A percentile compares a stretch with the other conserved stretches of the same genome.
phyloP scores from a whole-genome alignment of 2,797 vertebrate species.

The Amblyraja radiata region DNA sequence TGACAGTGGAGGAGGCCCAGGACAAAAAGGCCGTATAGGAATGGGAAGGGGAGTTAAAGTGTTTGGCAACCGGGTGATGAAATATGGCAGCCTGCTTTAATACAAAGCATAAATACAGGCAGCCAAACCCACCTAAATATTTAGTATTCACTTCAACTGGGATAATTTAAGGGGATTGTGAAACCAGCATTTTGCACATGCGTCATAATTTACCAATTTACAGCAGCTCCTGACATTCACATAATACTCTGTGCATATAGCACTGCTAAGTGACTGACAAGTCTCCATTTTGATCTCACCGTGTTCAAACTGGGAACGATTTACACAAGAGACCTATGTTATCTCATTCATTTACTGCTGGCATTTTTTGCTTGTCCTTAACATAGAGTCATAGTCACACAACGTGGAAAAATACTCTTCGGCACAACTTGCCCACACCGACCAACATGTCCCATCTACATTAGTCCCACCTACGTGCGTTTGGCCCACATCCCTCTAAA shows the following conservation, averaged over 20 bases:
- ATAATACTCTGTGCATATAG: neutral
- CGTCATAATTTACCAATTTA: constrained; percentile 24
- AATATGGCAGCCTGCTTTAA: neutral
- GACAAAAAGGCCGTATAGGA: too few relatives aligned
- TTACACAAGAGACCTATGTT: too few relatives aligned
- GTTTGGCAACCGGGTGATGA: neutral
- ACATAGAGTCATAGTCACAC: too few relatives aligned
- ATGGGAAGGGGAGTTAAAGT: too few relatives aligned
- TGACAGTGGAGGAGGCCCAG: too few relatives aligned
- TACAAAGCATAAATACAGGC: neutral
- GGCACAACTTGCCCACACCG: too few relatives aligned
- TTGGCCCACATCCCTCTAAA: too few relatives aligned
- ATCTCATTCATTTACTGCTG: too few relatives aligned
- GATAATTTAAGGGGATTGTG: neutral
- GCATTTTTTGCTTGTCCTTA: too few relatives aligned
- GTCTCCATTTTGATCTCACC: neutral
- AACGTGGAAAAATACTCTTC: too few relatives aligned
- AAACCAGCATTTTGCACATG: constrained; percentile 9
- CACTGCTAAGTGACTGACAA: neutral
- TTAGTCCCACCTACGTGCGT: too few relatives aligned
- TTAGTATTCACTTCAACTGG: neutral
- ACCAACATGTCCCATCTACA: too few relatives aligned
- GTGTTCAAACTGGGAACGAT: neutral
- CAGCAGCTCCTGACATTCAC: neutral
- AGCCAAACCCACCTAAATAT: neutral